phyloP scores from a whole-genome alignment of 2,113 vertebrate species.

The Egretta garzetta region DNA sequence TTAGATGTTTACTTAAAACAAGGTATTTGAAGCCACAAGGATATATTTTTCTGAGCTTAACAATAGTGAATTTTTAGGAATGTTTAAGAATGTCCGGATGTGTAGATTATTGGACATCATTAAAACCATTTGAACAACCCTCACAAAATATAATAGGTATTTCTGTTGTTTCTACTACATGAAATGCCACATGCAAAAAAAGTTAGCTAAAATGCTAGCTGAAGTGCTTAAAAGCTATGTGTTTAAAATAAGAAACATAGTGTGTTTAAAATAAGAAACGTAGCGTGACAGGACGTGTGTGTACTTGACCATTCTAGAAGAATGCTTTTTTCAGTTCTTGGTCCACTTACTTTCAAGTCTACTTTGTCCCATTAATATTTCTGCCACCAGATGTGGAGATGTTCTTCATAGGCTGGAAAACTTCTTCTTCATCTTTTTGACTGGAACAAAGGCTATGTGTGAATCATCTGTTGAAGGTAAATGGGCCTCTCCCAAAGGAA shows the following conservation, averaged over 20 bases:
- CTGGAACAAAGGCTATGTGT: not conserved
- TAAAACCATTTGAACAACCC: not conserved
- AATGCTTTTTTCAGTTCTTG: not conserved
- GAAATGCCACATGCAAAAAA: not conserved
- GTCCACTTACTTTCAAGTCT: not conserved
- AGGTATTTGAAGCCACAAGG: not conserved
- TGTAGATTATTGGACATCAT: not conserved
- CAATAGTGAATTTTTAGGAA: not conserved
- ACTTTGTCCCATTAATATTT: not conserved
- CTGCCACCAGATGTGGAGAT: not conserved
- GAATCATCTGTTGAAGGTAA: not conserved
- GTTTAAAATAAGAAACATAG: not conserved
- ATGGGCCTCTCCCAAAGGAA: not conserved
- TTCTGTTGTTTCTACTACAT: not conserved
- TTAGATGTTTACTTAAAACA: not conserved
- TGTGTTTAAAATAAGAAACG: not conserved
- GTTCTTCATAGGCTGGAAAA: not conserved
- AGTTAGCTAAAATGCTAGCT: not conserved
- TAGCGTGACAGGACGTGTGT: accelerated
- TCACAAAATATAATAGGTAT: not conserved
- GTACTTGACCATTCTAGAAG: not conserved
- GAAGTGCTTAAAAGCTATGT: not conserved
- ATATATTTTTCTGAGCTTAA: not conserved
- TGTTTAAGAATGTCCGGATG: not conserved
- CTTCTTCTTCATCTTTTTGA: not conserved